Base-by-base conservation (phyloP, 2,888 invertebrate species). In the Coremacera marginata region DNA sequence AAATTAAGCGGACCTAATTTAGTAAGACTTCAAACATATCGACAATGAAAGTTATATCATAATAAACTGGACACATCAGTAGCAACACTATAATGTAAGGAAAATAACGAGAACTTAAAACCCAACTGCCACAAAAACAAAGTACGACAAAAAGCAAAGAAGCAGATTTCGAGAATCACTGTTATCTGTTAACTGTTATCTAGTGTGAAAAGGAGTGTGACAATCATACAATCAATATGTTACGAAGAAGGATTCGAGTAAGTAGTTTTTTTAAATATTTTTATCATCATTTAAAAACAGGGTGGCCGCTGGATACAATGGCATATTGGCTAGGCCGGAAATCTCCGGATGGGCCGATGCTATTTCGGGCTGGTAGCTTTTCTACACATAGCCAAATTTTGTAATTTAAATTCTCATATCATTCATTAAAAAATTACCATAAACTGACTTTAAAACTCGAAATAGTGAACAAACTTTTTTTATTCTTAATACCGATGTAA, bases 161-260 rank as follows among this genome's bases (percentile, higher is more conserved):
- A 67, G 25, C 67, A 67, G 8, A n/a, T 9, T 37, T 8, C 5
- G 19, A 34, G n/a, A 44, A 67, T 11, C 25, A 22, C 14, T 14
- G 9, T 16, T 7, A 8, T n/a, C 31, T 27, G n/a, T n/a, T 63
- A 27, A 34, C 37, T 19, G n/a, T n/a, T n/a, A 16, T 37, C 44
- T 44, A 44, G 44, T 22, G 25, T 44, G 22, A 37, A 16, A 65
- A 16, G 14, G 16, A 16, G 5, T 65, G 37, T 16, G 16, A 16
- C n/a, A 9, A 25, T 44, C 19, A 67, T 22, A 19, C 2, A 19
- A 9, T 25, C 44, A 67, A 67, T 44, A 67, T 67, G 67, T 22
- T 22, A 67, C 67, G 19, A 67, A 44, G 44, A 27, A 67, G 49
- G 14, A 44, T 67, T 22, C 19, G 44, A 44, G 67, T 67, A 44